Base-by-base conservation (phyloP, 2,888 invertebrate species). In the Drosophila setosimentum region DNA sequence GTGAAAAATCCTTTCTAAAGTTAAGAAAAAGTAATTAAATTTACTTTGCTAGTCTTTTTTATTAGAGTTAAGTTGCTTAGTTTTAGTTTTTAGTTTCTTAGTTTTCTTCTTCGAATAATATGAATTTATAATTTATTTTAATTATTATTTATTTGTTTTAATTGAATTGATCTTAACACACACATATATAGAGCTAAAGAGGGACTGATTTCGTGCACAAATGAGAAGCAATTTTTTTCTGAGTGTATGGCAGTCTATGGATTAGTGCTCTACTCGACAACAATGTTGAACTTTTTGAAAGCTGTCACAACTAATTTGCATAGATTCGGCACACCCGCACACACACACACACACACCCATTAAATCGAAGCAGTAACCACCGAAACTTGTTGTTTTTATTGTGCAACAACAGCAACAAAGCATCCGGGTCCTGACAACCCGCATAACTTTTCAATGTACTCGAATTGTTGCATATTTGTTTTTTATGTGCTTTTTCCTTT, bases 261-360 rank as follows among this genome's bases (percentile, higher is more conserved):
- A 80, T 78, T 78, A 80, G 80, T 66, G 33, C 4, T 33, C 45
- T 48, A 73, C 57, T 57, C 73, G 87, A 84, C 85, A 85, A 84
- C 87, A 83, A 73, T 84, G 88, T 74, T 84, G 77, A 85, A 87
- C 85, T 85, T 87, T 85, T 81, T 83, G 86, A 86, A 83, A 86
- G 86, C 86, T 89, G 86, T 90, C 86, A 88, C 86, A 87, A 87
- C 90, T 87, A 86, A 87, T 87, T 87, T 87, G 90, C 86, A 87
- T 87, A 83, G 62, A 69, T 37, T 54, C 65, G 42, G 30, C 51
- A 16, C 40, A 59, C 48, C n/a, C 35, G 2, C 74, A 64, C 61
- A 54, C 42, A 42, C 53, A 49, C 27, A 27, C 24, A 49, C n/a
- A 33, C 50, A 55, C 30, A 32, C 13, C 10, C 57, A 33, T 29